Percentiles rank a stretch among this genome's conserved stretches.
Evolutionary conservation across 2,113 vertebrate species (phyloP).

Genomic region (Psilopogon haemacephalus): DNA sequence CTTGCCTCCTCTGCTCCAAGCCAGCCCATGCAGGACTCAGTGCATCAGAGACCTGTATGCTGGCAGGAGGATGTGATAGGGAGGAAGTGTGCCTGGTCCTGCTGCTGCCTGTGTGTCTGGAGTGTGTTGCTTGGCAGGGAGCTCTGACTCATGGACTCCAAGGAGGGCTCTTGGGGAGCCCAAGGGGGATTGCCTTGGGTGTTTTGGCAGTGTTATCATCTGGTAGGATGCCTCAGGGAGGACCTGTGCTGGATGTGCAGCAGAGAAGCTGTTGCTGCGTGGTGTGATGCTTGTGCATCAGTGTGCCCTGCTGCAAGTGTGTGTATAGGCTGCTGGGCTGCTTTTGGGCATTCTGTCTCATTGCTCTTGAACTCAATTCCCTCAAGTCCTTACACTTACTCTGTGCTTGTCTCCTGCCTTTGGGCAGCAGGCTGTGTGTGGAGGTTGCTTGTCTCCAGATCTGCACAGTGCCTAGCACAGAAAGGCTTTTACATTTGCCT

Average conservation of each 20-base stretch:
- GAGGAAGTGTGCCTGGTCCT: rapidly evolving
- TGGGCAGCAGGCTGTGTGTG: neutral
- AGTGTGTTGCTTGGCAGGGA: neutral
- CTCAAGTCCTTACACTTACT: neutral
- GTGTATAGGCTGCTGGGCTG: neutral
- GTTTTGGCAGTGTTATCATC: neutral
- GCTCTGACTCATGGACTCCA: neutral
- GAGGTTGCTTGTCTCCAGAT: neutral
- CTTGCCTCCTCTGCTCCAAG: neutral
- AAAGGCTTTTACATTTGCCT: neutral
- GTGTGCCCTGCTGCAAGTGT: neutral
- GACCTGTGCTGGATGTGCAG: rapidly evolving
- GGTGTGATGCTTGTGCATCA: neutral
- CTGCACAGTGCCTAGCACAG: neutral
- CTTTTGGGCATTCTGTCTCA: neutral
- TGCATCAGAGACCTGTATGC: neutral
- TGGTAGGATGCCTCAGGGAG: neutral
- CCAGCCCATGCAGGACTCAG: neutral
- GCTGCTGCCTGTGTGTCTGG: neutral
- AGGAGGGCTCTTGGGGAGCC: neutral
- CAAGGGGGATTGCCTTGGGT: neutral
- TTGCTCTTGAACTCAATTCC: neutral
- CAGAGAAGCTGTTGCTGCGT: neutral
- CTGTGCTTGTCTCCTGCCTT: neutral
- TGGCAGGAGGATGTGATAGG: neutral